Conservation (phyloP, 2,113 vertebrate species). For the Chloroceryle aenea region DNA sequence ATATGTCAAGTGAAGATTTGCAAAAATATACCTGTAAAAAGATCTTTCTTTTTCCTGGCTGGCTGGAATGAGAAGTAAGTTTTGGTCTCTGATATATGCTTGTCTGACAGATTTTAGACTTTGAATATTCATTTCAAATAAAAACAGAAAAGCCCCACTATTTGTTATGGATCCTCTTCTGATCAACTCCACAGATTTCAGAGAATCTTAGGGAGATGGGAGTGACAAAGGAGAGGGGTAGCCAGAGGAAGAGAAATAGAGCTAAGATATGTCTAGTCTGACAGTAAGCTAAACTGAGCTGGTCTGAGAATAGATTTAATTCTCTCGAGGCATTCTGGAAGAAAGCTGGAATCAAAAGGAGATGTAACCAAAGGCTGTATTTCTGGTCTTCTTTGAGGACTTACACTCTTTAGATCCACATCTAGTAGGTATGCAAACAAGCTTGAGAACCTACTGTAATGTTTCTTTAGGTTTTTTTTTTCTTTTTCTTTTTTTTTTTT, state of each 20-base stretch:
- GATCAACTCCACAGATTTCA: not conserved
- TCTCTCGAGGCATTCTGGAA: not conserved
- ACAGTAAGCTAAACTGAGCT: not conserved
- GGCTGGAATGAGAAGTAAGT: constrained; percentile 80
- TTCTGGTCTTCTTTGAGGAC: not conserved
- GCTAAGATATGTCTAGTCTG: not conserved
- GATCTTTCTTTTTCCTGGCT: constrained; percentile 62
- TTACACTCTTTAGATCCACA: not conserved
- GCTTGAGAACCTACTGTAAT: not conserved
- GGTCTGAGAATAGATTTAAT: not conserved
- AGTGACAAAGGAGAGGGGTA: not conserved
- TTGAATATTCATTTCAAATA: not conserved
- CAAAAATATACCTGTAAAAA: constrained; percentile 32
- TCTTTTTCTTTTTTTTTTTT: not conserved
- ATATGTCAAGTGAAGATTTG: constrained; percentile 73
- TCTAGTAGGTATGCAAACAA: not conserved
- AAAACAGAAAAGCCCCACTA: not conserved
- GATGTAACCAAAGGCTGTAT: fast-evolving
- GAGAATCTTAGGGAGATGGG: not conserved
- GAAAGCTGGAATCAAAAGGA: not conserved
- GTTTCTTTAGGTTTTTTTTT: not conserved
- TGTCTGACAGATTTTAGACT: not conserved
- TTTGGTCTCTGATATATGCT: not conserved
- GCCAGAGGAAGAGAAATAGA: not conserved
- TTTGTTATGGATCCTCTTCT: not conserved